Conservation (phyloP, 2,797 vertebrate genomes). For the Margarornis squamiger region DNA sequence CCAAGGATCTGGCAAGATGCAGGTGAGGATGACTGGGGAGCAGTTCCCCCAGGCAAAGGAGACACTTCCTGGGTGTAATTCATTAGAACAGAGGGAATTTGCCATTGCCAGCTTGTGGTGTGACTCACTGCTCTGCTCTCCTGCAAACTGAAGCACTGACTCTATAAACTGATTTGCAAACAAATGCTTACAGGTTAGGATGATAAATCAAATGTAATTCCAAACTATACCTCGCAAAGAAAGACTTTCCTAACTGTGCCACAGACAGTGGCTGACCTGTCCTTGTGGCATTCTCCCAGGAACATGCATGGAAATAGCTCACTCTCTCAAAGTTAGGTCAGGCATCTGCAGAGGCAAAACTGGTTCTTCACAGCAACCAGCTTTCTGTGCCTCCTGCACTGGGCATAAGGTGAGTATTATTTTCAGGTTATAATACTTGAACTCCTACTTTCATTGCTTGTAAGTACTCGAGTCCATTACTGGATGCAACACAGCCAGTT, state of each 20-base stretch:
- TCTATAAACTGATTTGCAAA: background rate
- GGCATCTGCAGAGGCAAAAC: background rate
- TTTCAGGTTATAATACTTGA: background rate
- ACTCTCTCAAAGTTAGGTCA: background rate
- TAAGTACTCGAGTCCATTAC: background rate
- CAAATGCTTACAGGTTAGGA: background rate
- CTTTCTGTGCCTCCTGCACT: background rate
- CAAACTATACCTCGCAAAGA: background rate
- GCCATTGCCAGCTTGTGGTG: background rate
- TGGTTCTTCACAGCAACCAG: background rate
- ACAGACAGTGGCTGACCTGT: background rate
- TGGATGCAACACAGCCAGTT: background rate
- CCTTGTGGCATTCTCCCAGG: background rate
- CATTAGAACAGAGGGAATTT: background rate
- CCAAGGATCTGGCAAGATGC: background rate
- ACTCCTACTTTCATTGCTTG: background rate
- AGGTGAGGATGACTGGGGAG: background rate
- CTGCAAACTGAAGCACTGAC: background rate
- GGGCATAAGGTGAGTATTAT: background rate
- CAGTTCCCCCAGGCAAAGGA: background rate
- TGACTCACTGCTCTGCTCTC: background rate
- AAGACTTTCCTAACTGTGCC: background rate
- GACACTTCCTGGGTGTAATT: background rate
- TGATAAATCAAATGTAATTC: background rate
- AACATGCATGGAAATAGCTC: fast-evolving